phyloP scores from a whole-genome alignment of 2,113 vertebrate genomes.

The Pycnonotus jocosus region DNA sequence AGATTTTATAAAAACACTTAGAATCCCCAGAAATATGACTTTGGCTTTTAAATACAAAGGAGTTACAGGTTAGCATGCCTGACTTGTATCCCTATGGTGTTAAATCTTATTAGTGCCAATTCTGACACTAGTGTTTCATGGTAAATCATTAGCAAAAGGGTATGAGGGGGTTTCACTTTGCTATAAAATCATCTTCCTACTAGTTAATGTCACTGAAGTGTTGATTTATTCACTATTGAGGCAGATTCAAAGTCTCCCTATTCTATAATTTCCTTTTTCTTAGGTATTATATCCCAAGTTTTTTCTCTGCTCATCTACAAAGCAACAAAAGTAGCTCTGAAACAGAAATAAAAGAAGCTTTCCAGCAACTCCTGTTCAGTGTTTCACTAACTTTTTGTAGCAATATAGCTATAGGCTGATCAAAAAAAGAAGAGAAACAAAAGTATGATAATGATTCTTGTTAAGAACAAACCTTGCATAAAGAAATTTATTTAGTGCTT shows the following conservation, averaged over 20 bases:
- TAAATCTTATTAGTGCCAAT: conserved; percentile 22
- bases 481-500: neutral
- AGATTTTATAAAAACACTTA: neutral
- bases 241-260: neutral
- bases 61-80: neutral
- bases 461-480: neutral
- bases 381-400: neutral
- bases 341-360: neutral
- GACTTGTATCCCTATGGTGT: neutral
- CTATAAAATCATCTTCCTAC: conserved; percentile 15
- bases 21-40: neutral
- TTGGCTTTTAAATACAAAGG: neutral
- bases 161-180: neutral
- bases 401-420: neutral
- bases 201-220: conserved; percentile 18
- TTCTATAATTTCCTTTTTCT: neutral
- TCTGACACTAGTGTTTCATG: conserved; percentile 7
- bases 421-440: neutral
- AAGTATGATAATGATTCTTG: neutral
- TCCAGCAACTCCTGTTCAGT: neutral
- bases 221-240: neutral
- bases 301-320: neutral
- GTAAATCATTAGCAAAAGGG: conserved; percentile 24
- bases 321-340: neutral
- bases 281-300: neutral